Conservation (phyloP, 2,888 invertebrate species). For the Ochropacha duplaris region DNA sequence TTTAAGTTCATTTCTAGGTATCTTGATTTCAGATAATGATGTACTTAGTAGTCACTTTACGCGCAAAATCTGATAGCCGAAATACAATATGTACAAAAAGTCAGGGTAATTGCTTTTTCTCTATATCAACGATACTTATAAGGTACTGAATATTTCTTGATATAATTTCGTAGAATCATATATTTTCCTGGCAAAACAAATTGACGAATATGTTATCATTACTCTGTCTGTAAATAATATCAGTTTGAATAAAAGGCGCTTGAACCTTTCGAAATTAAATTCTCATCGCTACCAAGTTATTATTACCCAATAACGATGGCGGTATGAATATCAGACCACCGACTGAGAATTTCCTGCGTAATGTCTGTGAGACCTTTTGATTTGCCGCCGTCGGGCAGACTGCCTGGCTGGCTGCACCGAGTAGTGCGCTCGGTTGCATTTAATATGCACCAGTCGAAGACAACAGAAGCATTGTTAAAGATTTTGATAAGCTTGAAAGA, state of each 20-base stretch:
- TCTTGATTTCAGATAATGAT: no score
- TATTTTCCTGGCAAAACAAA: neutral
- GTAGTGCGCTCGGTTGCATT: conserved; percentile 63
- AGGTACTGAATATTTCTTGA: no score
- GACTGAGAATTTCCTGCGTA: conserved; percentile 53
- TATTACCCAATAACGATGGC: conserved; percentile 25
- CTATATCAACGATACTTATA: no score
- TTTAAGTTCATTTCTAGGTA: no score
- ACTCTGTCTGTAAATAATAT: neutral
- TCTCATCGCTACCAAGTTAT: conserved; percentile 10
- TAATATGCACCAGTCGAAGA: conserved; percentile 57
- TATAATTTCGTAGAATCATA: no score
- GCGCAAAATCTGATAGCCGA: no score
- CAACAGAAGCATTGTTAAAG: conserved; percentile 55
- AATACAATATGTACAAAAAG: no score
- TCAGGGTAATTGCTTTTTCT: no score
- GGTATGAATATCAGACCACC: conserved; percentile 61
- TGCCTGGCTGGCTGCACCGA: conserved; percentile 47
- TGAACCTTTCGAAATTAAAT: neutral
- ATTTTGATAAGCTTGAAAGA: conserved; percentile 50
- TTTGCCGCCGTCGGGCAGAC: conserved; percentile 63
- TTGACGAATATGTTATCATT: no score
- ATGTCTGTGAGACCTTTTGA: conserved; percentile 55
- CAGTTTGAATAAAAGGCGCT: neutral
- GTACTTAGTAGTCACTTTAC: no score